Percentiles rank a stretch among this genome's conserved stretches.
Evolutionary conservation across 1,140 invertebrate species (phyloP).

Genomic region (Ceratina australensis): DNA sequence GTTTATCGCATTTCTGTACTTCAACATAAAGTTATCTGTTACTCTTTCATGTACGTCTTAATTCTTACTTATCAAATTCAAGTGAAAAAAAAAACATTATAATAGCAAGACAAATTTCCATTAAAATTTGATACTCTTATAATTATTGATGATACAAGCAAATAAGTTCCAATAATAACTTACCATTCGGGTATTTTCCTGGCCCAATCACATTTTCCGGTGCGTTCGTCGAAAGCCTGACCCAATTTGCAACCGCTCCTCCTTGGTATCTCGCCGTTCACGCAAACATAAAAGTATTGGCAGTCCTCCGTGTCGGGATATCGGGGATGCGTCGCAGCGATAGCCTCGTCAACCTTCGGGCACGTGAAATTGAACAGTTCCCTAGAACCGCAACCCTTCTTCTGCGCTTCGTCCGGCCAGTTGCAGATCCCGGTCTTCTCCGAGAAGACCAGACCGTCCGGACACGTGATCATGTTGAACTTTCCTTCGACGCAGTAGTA

Average conservation of each 20-base stretch:
- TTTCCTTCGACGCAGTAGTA: slow-evolving; percentile 94
- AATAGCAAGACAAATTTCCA: too few relatives aligned
- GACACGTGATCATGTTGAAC: slow-evolving; percentile 94
- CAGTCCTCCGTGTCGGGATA: slow-evolving; percentile 94
- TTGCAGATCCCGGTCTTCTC: slow-evolving; percentile 93
- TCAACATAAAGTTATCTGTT: too few relatives aligned
- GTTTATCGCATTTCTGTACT: not conserved
- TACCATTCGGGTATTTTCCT: slow-evolving; percentile 95
- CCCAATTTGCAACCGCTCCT: slow-evolving; percentile 92
- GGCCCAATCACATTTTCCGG: slow-evolving; percentile 91
- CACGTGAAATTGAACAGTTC: slow-evolving; percentile 93
- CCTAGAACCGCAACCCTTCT: slow-evolving; percentile 90
- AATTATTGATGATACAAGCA: too few relatives aligned
- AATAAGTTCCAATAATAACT: not conserved
- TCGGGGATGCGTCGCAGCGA: slow-evolving; percentile 88
- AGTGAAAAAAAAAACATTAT: too few relatives aligned
- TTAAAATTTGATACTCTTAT: too few relatives aligned
- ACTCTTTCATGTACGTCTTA: too few relatives aligned
- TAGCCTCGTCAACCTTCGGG: slow-evolving; percentile 86
- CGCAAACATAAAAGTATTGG: slow-evolving; percentile 95
- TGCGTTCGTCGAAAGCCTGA: slow-evolving; percentile 93
- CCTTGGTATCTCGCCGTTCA: slow-evolving; percentile 90
- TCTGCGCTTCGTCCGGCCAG: slow-evolving; percentile 94
- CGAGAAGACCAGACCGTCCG: slow-evolving; percentile 92
- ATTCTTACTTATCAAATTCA: too few relatives aligned